Evolutionary conservation across 2,888 invertebrate species (phyloP).

Genomic region (Pegoplata infirma): DNA sequence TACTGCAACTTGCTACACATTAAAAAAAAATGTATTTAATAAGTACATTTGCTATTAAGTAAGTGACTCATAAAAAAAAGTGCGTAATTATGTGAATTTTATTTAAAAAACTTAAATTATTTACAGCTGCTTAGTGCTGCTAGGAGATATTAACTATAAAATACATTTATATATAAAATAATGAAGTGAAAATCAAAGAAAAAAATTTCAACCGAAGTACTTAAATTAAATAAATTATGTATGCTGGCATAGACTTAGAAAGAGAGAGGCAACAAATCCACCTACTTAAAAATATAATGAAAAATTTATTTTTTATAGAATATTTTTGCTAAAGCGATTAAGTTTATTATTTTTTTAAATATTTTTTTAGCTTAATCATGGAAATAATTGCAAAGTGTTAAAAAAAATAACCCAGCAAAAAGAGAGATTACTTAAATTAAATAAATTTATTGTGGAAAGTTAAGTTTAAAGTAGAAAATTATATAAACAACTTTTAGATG

Average conservation of each 20-base stretch:
- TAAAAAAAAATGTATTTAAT: slow-evolving; percentile 20
- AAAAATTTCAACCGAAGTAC: background rate
- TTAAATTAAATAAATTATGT: slow-evolving; percentile 34
- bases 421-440: too few relatives aligned
- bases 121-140: background rate
- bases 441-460: too few relatives aligned
- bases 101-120: slow-evolving; percentile 10
- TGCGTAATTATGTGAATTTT: slow-evolving; percentile 52
- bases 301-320: background rate
- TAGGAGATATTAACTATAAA: background rate
- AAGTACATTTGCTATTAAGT: slow-evolving; percentile 27
- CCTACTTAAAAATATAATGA: slow-evolving; percentile 24
- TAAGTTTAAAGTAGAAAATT: too few relatives aligned
- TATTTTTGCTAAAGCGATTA: background rate
- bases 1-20: slow-evolving; percentile 34
- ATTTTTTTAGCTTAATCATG: background rate
- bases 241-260: background rate
- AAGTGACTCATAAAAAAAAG: slow-evolving; percentile 49
- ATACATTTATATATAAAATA: background rate
- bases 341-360: background rate
- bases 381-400: background rate
- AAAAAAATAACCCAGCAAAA: background rate
- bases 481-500: too few relatives aligned
- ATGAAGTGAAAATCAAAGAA: background rate
- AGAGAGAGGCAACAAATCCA: slow-evolving; percentile 15